These are phyloP conservation scores for Prolemur simus DNA, from an alignment of 2,113 vertebrate genomes.

Conservation along the genomic window DNA sequence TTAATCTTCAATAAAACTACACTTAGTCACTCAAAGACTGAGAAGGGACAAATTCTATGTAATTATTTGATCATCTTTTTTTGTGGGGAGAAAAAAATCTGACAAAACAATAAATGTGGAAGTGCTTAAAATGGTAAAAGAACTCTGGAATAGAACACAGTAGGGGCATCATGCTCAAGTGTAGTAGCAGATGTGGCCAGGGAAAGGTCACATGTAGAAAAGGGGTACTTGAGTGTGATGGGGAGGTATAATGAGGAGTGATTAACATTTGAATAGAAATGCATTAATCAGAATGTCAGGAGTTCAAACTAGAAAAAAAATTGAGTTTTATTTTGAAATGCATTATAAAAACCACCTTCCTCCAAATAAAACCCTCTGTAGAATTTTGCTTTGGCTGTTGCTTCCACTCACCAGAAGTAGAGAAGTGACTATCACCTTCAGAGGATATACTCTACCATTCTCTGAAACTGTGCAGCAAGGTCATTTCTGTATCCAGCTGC, in stretches of 20 bases:
- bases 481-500: neutral
- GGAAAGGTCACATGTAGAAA: neutral
- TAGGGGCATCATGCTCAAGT: neutral
- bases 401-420: neutral
- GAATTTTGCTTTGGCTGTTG: neutral
- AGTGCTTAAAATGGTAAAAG: constrained; percentile 10
- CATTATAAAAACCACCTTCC: constrained; percentile 26
- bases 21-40: neutral
- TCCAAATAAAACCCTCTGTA: constrained; percentile 34
- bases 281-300: constrained; percentile 23
- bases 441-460: neutral
- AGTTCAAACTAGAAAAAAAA: neutral
- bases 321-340: constrained; percentile 45
- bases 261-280: constrained; percentile 50
- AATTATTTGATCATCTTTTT: constrained; percentile 14
- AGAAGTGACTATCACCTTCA: neutral
- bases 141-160: neutral
- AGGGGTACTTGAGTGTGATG: neutral
- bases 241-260: neutral
- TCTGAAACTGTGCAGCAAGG: neutral
- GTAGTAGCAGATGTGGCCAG: constrained; percentile 17
- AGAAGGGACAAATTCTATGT: neutral
- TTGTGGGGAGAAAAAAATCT: neutral
- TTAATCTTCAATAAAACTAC: constrained; percentile 38
- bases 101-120: neutral